Base-by-base conservation (phyloP, 2,113 vertebrate species). In the Australoheros scitulus region DNA sequence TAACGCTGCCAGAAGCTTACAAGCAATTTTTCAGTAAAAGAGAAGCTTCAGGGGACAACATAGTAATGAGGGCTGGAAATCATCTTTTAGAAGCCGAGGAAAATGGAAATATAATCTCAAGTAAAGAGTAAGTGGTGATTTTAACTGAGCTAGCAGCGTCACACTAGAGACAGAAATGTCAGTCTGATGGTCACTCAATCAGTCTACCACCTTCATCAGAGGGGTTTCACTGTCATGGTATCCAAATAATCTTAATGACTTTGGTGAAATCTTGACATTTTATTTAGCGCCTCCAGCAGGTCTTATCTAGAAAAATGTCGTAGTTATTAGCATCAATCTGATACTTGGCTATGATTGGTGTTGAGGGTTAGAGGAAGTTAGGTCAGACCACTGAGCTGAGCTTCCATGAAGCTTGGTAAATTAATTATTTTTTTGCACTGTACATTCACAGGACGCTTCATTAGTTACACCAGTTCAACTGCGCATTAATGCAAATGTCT, bases 41-140 rank as follows among this genome's bases (percentile, higher is more conserved):
- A 82, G 76, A 76, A 38, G 87, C 88, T 91, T 81, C 81, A 65
- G 80, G 83, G 76, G 75, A 91, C 89, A 77, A 80, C 61, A 75
- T 87, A n/a, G 79, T 93, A 91, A 92, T 90, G 74, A 87, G 83
- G 60, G 38, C 59, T 87, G 88, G 81, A 89, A 90, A 91, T 90
- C 8, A 88, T 90, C 86, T 89, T 88, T 79, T 86, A 76, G n/a
- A 77, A 58, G 59, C 79, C 1, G 29, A 56, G 68, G 43, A 80
- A 87, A 92, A 82, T 88, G 55, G 89, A 88, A 86, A 84, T 82
- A 85, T 91, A 90, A 87, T 88, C 63, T 88, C 88, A 83, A 80
- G n/a, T 32, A 76, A 72, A 70, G 64, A 76, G 82, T 88, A 87
- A 91, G 76, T 15, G 61, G 86, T 86, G 70, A 61, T 83, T 87